Base-by-base conservation (phyloP, 2,888 invertebrate genomes). In the Phyto melanocephala region DNA sequence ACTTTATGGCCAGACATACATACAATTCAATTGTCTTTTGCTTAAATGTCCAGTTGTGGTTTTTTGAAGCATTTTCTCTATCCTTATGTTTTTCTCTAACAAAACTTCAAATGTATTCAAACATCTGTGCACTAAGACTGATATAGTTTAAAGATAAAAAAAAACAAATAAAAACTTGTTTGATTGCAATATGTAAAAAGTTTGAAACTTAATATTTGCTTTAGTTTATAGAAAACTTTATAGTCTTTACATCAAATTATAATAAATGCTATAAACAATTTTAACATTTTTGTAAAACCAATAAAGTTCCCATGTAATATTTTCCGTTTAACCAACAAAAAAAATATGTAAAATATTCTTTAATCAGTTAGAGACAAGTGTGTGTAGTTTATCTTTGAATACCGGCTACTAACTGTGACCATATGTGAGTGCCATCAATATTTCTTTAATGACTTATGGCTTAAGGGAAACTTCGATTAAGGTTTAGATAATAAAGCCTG, bases 361-460 rank as follows among this genome's bases (percentile, higher is more conserved):
- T 3, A 17, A 40, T 15, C n/a, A n/a, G n/a, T n/a, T n/a, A n/a
- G n/a, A n/a, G n/a, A n/a, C n/a, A n/a, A 45, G 24, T 40, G 8
- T 13, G 33, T 10, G 5, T 45, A 28, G 28, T 17, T 45, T 11
- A 22, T 22, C 3, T 22, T 13, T 13, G 22, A 8, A 1, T 22
- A 22, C 11, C 13, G 11, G 60, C 40, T 62, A 62, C 15, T 42
- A 24, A 10, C 15, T 15, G 15, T 7, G 15, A 24, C 42, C 22
- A 62, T 28, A 24, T 50, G 17, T 72, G 24, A 50, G n/a, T 63
- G 42, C 40, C 72, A 63, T 54, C 20, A 62, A 50, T 42, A 22
- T 11, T 60, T 60, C 7, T 22, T 22, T 63, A 72, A 72, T 52
- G 17, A 20, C 11, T 28, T 24, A 13, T 24, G 28, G 17, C 60